Percentiles rank a stretch among this genome's conserved stretches.
phyloP scores from a whole-genome alignment of 2,113 vertebrate species.

The Saguinus midas region DNA sequence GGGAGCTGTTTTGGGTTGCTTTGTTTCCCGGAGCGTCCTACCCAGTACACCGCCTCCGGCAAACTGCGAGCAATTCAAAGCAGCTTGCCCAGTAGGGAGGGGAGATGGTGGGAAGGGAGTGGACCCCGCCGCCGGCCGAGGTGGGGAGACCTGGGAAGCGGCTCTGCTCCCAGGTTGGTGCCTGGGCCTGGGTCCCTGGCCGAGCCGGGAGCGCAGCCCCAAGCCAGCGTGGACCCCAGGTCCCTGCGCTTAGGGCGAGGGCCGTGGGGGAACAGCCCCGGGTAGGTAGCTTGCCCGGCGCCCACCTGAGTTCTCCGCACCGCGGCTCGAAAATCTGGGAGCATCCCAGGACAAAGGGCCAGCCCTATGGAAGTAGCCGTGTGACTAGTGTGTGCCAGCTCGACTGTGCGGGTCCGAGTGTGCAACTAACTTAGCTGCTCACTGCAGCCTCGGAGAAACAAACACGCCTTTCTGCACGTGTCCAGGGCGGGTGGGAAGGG shows the following conservation, averaged over 20 bases:
- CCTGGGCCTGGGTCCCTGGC: background rate
- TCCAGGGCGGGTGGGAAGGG: background rate
- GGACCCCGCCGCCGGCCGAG: background rate
- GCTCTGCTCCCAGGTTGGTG: background rate
- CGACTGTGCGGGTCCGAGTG: too few species aligned
- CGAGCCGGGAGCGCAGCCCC: background rate
- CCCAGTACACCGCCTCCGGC: constrained; percentile 64
- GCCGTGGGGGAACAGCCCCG: background rate
- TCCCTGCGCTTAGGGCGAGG: background rate
- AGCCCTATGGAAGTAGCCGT: background rate
- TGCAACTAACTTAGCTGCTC: background rate
- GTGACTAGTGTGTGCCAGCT: background rate
- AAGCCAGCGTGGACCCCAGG: background rate
- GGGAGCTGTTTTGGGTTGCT: constrained; percentile 78
- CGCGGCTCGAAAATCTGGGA: background rate
- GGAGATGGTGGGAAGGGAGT: background rate
- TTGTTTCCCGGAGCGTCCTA: constrained; percentile 77
- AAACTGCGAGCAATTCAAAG: constrained; percentile 70
- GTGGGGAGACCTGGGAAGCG: background rate
- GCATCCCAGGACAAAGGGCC: constrained; percentile 11
- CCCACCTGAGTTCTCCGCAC: background rate
- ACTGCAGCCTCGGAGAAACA: background rate
- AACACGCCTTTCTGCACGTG: background rate
- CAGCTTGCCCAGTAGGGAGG: constrained; percentile 26
- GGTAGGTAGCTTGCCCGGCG: background rate